phyloP scores from a whole-genome alignment of 2,797 vertebrate genomes.

The Danionella dracula region DNA sequence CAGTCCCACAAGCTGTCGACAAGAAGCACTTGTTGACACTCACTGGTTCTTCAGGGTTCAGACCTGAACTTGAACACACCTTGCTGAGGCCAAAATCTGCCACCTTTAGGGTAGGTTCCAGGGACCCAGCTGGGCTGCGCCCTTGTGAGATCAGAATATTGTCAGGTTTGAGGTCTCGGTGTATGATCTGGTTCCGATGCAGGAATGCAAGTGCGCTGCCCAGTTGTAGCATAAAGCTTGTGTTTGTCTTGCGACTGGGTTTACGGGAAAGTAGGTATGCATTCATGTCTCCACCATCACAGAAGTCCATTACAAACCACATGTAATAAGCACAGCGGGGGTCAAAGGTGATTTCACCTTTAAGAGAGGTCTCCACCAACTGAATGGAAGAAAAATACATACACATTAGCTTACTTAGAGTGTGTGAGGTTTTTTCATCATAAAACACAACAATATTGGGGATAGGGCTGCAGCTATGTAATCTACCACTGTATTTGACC shows the following conservation, averaged over 20 bases:
- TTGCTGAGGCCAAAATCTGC: conserved; percentile 95
- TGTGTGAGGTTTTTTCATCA: too few species aligned
- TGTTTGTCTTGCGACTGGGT: conserved; percentile 91
- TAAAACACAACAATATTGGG: too few species aligned
- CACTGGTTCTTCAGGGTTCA: conserved; percentile 85
- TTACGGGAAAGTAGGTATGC: conserved; percentile 91
- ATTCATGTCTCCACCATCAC: conserved; percentile 96
- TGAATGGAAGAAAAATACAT: conserved; percentile 37
- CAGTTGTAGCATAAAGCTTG: conserved; percentile 96
- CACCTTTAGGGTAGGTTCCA: conserved; percentile 92
- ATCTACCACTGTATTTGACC: too few species aligned
- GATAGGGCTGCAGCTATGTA: too few species aligned
- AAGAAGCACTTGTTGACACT: conserved; percentile 93
- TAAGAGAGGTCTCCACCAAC: conserved; percentile 88
- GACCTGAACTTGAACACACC: conserved; percentile 86
- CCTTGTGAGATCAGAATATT: conserved; percentile 92
- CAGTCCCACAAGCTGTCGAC: conserved; percentile 90
- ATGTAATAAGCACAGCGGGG: conserved; percentile 90
- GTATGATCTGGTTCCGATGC: conserved; percentile 96
- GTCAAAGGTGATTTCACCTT: conserved; percentile 93
- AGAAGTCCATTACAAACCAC: conserved; percentile 99
- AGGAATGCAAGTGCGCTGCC: conserved; percentile 94
- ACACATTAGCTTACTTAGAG: too few species aligned
- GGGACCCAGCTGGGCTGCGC: conserved; percentile 67
- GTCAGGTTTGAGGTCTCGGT: conserved; percentile 94